phyloP scores from a whole-genome alignment of 2,888 invertebrate species.

The Andricus quercusramuli region DNA sequence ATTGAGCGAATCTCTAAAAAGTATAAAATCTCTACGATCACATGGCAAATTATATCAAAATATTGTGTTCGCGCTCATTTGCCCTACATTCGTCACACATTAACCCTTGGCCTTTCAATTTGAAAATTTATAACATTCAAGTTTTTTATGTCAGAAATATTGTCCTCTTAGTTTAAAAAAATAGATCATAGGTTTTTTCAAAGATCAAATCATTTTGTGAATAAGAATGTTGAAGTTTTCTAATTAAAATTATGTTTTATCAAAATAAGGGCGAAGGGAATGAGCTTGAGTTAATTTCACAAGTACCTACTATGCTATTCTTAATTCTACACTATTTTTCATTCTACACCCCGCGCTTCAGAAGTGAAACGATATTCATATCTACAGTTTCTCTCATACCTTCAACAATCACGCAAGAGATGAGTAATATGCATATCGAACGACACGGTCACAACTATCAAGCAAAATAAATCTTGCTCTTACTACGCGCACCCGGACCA shows the following conservation, averaged over 20 bases:
- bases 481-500: slow-evolving; percentile 72
- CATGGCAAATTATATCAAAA: slow-evolving; percentile 46
- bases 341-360: slow-evolving; percentile 17
- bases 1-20: slow-evolving; percentile 43
- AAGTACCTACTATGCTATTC: neutral
- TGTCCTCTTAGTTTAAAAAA: neutral
- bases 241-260: neutral
- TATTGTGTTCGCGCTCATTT: slow-evolving; percentile 31
- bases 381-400: slow-evolving; percentile 38
- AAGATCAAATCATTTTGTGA: neutral
- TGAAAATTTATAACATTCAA: neutral
- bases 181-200: neutral
- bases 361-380: slow-evolving; percentile 26
- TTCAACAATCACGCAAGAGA: slow-evolving; percentile 35
- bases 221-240: neutral
- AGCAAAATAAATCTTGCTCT: slow-evolving; percentile 32
- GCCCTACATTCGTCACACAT: slow-evolving; percentile 17
- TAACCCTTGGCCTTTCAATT: neutral
- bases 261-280: slow-evolving; percentile 16
- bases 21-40: slow-evolving; percentile 41
- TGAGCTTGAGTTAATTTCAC: neutral
- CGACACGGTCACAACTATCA: slow-evolving; percentile 28
- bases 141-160: neutral
- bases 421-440: slow-evolving; percentile 22
- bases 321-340: slow-evolving; percentile 25